Conservation (phyloP, 2,113 vertebrate genomes). For the Nanorana parkeri region DNA sequence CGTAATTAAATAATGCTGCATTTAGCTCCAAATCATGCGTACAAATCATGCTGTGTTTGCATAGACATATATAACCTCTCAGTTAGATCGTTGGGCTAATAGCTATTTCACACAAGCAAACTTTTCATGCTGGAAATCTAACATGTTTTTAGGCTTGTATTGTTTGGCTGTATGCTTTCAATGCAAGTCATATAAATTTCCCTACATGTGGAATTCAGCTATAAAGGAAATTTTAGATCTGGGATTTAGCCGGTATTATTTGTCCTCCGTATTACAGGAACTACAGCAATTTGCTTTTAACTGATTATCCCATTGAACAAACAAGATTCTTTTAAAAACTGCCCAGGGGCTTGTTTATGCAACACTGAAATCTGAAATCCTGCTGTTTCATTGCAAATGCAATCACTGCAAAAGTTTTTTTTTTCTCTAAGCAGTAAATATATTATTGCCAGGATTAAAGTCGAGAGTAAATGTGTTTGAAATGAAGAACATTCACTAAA, state of each 20-base stretch:
- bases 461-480: slow-evolving; percentile 47
- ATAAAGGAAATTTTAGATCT: slow-evolving; percentile 51
- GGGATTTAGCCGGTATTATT: slow-evolving; percentile 54
- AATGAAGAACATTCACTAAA: slow-evolving; percentile 50
- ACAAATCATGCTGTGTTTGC: slow-evolving; percentile 80
- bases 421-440: not conserved
- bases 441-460: slow-evolving; percentile 58
- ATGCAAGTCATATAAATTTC: slow-evolving; percentile 49
- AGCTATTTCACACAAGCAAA: slow-evolving; percentile 43
- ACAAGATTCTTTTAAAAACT: slow-evolving; percentile 50
- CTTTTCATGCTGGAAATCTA: slow-evolving; percentile 38
- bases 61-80: slow-evolving; percentile 82
- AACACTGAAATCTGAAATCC: slow-evolving; percentile 55
- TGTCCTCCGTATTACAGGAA: slow-evolving; percentile 38
- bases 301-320: slow-evolving; percentile 5
- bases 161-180: slow-evolving; percentile 17
- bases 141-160: slow-evolving; percentile 24
- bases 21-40: slow-evolving; percentile 90
- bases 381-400: slow-evolving; percentile 41
- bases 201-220: slow-evolving; percentile 51
- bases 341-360: not conserved
- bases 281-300: not conserved
- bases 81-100: slow-evolving; percentile 76
- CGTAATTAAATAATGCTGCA: slow-evolving; percentile 87
- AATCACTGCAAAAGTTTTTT: slow-evolving; percentile 31